Evolutionary conservation across 1,140 invertebrate genomes (phyloP).

Genomic region (Zaprionus vittiger): DNA sequence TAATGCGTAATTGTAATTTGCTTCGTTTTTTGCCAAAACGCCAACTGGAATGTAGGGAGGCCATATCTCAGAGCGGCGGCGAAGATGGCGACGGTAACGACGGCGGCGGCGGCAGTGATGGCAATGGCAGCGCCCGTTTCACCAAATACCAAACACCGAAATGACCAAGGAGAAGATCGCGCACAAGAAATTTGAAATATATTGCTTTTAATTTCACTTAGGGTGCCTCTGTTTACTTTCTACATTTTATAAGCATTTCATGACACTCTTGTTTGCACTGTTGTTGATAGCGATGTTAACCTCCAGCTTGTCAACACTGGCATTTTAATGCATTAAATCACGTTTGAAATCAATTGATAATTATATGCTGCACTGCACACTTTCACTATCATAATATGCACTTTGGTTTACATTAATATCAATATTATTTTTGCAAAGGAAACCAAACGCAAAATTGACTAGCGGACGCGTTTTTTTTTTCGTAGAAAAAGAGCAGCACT

Average conservation of each 20-base stretch:
- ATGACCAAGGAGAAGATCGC: conserved; percentile 4
- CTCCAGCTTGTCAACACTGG: conserved; percentile 24
- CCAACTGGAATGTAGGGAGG: conserved; percentile 81
- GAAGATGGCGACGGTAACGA: conserved; percentile 33
- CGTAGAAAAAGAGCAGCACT: conserved; percentile 21
- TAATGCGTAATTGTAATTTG: conserved; percentile 78
- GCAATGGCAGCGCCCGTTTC: conserved; percentile 2
- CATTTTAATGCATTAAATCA: conserved; percentile 21
- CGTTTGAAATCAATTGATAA: conserved; percentile 4
- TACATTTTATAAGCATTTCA: conserved; percentile 43
- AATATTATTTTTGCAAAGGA: conserved; percentile 32
- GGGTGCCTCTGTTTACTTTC: conserved; percentile 38
- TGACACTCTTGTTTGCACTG: conserved; percentile 37
- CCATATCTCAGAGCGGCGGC: conserved; percentile 55
- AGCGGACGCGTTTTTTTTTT: conserved; percentile 32
- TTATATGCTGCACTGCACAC: conserved; percentile 1
- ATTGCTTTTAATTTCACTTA: conserved; percentile 46
- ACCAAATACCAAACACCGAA: conserved; percentile 21
- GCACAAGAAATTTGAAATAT: conserved; percentile 21
- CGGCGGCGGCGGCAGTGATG: conserved; percentile 31
- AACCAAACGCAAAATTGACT: conserved; percentile 40
- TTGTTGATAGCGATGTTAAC: conserved; percentile 39
- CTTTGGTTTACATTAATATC: conserved; percentile 28
- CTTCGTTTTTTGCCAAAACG: conserved; percentile 80
- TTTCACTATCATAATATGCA: conserved; percentile 19